Evolutionary conservation across 2,888 invertebrate species (phyloP), one percentile per base, ranked within the genome.

Genomic region (Heliconius ethilla): DNA sequence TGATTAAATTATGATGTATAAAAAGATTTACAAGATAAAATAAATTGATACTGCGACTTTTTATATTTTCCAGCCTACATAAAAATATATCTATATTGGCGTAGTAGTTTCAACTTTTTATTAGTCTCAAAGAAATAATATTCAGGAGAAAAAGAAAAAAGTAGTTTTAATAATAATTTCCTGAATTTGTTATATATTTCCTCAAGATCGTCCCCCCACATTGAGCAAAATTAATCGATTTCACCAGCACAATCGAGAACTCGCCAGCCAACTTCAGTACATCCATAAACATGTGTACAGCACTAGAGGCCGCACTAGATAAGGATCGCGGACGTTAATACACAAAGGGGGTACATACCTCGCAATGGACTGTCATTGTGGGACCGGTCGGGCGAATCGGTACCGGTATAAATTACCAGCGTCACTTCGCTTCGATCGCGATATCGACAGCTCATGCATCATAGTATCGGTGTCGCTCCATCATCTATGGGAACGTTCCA

Each of bases 361-460:
- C 75, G 78, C 78, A 78, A 81, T 79, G 78, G 81, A 51, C 75
- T 80, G 81, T 82, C 81, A 81, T 81, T 80, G 78, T 76, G 74
- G 73, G 78, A 84, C 84, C 82, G 84, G 82, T 83, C 78, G 63
- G 75, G 81, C 82, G 81, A 82, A 81, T 83, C 81, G 81, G 78
- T 51, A 51, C 81, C 79, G 79, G 82, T 79, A 83, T 83, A 83
- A 82, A 83, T 83, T 82, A 83, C 80, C 78, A 79, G 82, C 82
- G 82, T 84, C 84, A 82, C 72, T 79, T 73, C 76, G 82, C 72
- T 79, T 73, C 76, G 82, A 84, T 83, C 81, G 79, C 78, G 85
- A 85, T 85, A 85, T 82, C 82, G 84, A 83, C 82, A 83, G 84
- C 76, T 83, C 83, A 84, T 85, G 84, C 84, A 85, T 86, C 86